A percentile compares a stretch with the other conserved stretches of the same genome.
Conservation (phyloP, 2,113 vertebrate genomes). For the Martes martes region DNA sequence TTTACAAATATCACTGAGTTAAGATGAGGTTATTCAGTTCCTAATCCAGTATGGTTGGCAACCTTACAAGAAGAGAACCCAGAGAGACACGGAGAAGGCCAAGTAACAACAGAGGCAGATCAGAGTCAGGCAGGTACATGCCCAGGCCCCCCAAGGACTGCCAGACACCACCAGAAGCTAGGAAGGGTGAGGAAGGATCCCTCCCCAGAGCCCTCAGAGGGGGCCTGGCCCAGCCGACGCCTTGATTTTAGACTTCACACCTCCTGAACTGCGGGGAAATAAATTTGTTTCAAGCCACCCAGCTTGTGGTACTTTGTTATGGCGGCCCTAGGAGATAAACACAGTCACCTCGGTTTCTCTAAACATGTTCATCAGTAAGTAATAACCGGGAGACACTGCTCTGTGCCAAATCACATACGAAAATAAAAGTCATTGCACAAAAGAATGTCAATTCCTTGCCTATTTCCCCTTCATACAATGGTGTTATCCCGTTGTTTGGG, state of each 20-base stretch:
- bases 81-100: not conserved
- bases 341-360: not conserved
- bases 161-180: no score
- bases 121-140: rapidly evolving
- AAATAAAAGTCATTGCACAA: not conserved
- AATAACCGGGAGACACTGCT: not conserved
- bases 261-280: not conserved
- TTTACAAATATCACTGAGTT: not conserved
- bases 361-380: not conserved
- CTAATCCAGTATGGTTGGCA: not conserved
- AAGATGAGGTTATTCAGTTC: not conserved
- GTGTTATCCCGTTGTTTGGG: not conserved
- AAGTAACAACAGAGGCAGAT: not conserved
- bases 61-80: not conserved
- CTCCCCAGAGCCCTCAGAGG: not conserved
- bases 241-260: not conserved
- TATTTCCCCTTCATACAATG: not conserved
- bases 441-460: not conserved
- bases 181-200: not conserved
- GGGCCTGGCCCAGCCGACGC: no score
- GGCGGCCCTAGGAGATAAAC: not conserved
- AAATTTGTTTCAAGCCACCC: not conserved
- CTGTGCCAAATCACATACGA: not conserved
- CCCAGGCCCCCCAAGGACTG: not conserved
- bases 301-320: not conserved